Base-by-base conservation (phyloP, 1,140 invertebrate species). In the Drosophila sturtevanti region DNA sequence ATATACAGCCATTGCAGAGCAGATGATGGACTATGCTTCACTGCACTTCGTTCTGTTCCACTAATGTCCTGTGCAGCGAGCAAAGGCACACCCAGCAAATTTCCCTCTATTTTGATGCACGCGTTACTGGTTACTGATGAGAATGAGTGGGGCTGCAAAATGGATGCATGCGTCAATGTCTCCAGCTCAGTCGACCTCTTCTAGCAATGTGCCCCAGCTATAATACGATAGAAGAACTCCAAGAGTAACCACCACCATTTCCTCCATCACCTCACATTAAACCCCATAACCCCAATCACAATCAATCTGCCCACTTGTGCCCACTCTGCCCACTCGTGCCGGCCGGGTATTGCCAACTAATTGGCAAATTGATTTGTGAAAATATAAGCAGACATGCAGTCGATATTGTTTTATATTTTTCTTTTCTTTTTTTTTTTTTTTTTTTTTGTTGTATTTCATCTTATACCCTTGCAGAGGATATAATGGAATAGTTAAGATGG, bases 301-400 rank as follows among this genome's bases (percentile, higher is more conserved):
- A 31, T 31, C 27, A 5, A 10, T 52, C 21, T 12, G 18, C 18
- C 48, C 11, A 22, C 2, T 12, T 14, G 41, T 44, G 22, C 22
- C 1, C 22, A 54, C n/a, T n/a, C n/a, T n/a, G n/a, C n/a, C n/a
- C n/a, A n/a, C n/a, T n/a, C n/a, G n/a, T 10, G 51, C 51, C 51
- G 51, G 51, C 51, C 51, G 51, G 41, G 51, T 27, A 54, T 27
- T 54, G 51, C 51, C 51, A 54, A 54, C 51, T 54, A 54, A 54
- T 54, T 54, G 51, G 51, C 51, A 54, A 54, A 27, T 54, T 54
- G 51, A 54, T 54, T 54, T 54, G 51, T 27, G 51, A 54, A 54
- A 54, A 54, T 54, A 54, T 54, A 54, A 27, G 51, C 51, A 54
- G 22, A 54, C 22, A 54, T 54, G 51, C n/a, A 54, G 51, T 27